A percentile compares a stretch with the other conserved stretches of the same genome.
Evolutionary conservation across 2,888 invertebrate genomes (phyloP).

Genomic region (Spodoptera littoralis): DNA sequence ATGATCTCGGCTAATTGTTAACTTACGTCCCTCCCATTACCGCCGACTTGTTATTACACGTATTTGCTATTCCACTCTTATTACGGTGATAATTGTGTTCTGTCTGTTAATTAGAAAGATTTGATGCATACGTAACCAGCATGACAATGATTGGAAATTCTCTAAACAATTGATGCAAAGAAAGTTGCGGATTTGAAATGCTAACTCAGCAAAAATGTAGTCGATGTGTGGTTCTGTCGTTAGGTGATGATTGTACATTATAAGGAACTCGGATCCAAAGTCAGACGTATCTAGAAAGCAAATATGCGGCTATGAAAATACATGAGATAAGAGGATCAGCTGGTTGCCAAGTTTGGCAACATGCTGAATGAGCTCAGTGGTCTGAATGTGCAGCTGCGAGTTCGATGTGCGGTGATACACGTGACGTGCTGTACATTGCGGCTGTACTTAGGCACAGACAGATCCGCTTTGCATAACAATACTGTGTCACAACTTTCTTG

Average conservation of each 20-base stretch:
- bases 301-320: constrained; percentile 12
- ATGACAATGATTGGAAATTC: constrained; percentile 52
- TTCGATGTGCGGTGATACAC: constrained; percentile 10
- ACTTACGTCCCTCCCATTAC: constrained; percentile 61
- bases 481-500: constrained; percentile 72
- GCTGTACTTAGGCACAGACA: constrained; percentile 18
- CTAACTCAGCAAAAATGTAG: constrained; percentile 16
- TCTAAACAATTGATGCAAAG: constrained; percentile 41
- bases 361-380: neutral
- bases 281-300: neutral
- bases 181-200: constrained; percentile 41
- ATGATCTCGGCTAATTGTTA: constrained; percentile 65
- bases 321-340: constrained; percentile 10
- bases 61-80: constrained; percentile 52
- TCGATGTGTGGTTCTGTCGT: neutral
- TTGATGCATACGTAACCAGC: constrained; percentile 48
- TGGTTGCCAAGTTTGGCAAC: constrained; percentile 30
- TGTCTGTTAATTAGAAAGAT: constrained; percentile 48
- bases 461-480: constrained; percentile 83
- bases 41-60: constrained; percentile 42
- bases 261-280: neutral
- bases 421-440: constrained; percentile 15
- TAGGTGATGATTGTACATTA: neutral
- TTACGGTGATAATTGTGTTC: constrained; percentile 46
- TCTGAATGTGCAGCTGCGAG: constrained; percentile 33